Evolutionary conservation across 1,140 invertebrate genomes (phyloP).

Genomic region (Micrasema longulum): DNA sequence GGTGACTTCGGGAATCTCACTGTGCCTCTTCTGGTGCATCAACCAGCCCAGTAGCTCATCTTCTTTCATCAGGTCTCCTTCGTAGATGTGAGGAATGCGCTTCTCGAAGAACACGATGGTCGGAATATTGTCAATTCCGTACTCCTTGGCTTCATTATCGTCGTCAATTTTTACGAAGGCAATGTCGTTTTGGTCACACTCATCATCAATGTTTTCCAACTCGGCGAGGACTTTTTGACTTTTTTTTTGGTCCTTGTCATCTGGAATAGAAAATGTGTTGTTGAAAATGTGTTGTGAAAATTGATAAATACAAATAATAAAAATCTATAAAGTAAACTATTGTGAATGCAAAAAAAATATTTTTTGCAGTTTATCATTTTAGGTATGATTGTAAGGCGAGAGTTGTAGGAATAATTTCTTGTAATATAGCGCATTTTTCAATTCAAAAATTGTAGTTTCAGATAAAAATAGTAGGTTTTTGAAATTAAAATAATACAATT

Average conservation of each 20-base stretch:
- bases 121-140: slow-evolving; percentile 85
- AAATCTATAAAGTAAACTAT: no score
- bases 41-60: slow-evolving; percentile 91
- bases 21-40: slow-evolving; percentile 88
- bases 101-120: slow-evolving; percentile 90
- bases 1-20: slow-evolving; percentile 92
- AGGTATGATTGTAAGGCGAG: no score
- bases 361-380: no score
- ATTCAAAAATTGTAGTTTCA: no score
- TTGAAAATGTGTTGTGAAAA: no score
- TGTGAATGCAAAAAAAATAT: no score
- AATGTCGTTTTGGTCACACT: slow-evolving; percentile 92
- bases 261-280: no score
- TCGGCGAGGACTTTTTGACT: slow-evolving; percentile 88
- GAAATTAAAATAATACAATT: no score
- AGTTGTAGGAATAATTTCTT: no score
- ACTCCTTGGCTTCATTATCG: slow-evolving; percentile 88
- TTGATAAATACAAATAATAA: no score
- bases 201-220: slow-evolving; percentile 94
- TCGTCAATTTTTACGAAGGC: slow-evolving; percentile 95
- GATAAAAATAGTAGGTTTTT: no score
- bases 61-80: slow-evolving; percentile 92
- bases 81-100: slow-evolving; percentile 88
- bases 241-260: slow-evolving; percentile 92
- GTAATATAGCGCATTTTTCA: no score